Base-by-base conservation (phyloP, 2,113 vertebrate species). In the Channa argus region DNA sequence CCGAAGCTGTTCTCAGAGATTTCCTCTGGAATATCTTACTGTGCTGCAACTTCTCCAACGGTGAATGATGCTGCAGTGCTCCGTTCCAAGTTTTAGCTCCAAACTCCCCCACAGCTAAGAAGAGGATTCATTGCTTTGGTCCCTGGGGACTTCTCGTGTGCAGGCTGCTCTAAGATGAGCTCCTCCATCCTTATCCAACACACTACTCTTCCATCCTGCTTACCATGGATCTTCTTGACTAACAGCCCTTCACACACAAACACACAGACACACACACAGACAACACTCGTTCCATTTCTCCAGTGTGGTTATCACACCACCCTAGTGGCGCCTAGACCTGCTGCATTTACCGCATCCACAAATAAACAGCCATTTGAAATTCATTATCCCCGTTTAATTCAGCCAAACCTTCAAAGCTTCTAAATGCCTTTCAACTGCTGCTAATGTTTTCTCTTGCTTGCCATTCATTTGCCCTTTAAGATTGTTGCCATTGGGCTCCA, bases 321-420 rank as follows among this genome's bases (percentile, higher is more conserved):
- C 78, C 77, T 64, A 43, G 83, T 70, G 83, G 80, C 36, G 0
- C 15, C 24, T 24, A 9, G 37, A 12, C 8, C 60, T 47, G 12
- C 55, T 74, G 71, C 75, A 81, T 51, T 15, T 56, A 38, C 53
- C 34, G 2, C 54, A 71, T 43, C 68, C 5, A 59, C 65, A 81
- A 66, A 74, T 59, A 86, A 86, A 83, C 61, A 83, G 44, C 56
- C 56, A 49, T 78, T 80, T 80, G 53, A 77, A 84, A 86, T 71
- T 78, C 53, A 84, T 88, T 82, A 76, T 84, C 59, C 64, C 6
- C 54, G 51, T 86, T 81, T 88, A 81, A 84, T 83, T 88, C 70
- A 82, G 68, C 52, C 69, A 58, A 71, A 77, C 69, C 62, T 78
- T 74, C 70, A 83, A 77, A 74, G 70, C 55, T 12, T 79, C 68